Evolutionary conservation across 2,113 vertebrate species (phyloP), one percentile per base, ranked within the genome.

Genomic region (Paraplagusia blochii): DNA sequence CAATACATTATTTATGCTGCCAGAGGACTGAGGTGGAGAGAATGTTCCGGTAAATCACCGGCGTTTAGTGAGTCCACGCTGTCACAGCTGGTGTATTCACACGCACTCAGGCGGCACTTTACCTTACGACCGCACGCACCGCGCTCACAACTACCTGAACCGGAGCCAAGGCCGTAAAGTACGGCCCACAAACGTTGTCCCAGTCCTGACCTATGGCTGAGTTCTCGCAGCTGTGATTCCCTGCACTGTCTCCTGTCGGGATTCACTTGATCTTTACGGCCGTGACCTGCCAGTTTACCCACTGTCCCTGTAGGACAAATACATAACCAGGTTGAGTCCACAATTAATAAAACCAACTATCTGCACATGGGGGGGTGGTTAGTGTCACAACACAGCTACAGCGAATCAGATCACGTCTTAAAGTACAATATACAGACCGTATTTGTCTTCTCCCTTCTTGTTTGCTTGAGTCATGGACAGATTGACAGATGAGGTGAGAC

Each of bases 191-290:
- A 84, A 71, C 68, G 73, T 74, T 76, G 77, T 76, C 76, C 67
- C 75, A 58, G 75, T 79, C 52, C 15, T 72, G 80, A 82, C 84
- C 81, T 68, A 49, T 65, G 74, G 72, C 76, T 76, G 75, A 58
- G 14, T 82, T 82, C 54, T 47, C 77, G 69, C 73, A 77, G 63
- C 55, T 73, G 82, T 74, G 78, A 76, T 86, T 77, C 72, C 75
- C 66, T 12, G 74, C 48, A 71, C 59, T 40, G 72, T 77, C 68
- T 76, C 51, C 70, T 72, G 73, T 73, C 58, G 47, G 50, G 75
- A 77, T 86, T 84, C 84, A 86, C 81, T 64, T 61, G 71, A 85
- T 81, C 81, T 85, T 86, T 81, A 83, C 79, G 58, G 75, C 74
- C 53, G 55, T 68, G 1, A 5, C 66, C 63, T 80, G 47, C 36